Percentiles rank a stretch among this genome's conserved stretches.
Evolutionary conservation across 2,888 invertebrate species (phyloP).

Genomic region (Belgica antarctica): DNA sequence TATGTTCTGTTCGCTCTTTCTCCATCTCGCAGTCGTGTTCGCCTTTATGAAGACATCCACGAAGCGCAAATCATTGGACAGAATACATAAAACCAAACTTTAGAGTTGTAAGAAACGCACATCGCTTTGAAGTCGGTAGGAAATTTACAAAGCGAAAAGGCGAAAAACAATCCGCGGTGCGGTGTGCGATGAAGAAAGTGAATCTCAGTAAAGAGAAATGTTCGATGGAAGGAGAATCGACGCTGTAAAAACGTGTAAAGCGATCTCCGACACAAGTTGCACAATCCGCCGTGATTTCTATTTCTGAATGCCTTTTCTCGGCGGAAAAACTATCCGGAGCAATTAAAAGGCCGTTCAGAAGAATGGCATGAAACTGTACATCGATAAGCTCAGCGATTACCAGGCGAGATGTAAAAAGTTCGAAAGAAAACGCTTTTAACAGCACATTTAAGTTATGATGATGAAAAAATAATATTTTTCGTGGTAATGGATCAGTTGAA

Average conservation of each 20-base stretch:
- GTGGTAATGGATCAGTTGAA: constrained; percentile 1
- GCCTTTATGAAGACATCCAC: neutral
- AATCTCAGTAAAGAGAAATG: neutral
- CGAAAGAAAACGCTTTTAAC: neutral
- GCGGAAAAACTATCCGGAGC: neutral
- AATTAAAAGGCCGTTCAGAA: neutral
- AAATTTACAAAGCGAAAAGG: neutral
- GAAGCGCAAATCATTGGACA: constrained; percentile 10
- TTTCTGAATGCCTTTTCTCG: too few relatives aligned
- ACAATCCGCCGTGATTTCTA: constrained; percentile 3
- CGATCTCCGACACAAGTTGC: too few relatives aligned
- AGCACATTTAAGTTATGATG: constrained; percentile 2
- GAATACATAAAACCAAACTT: neutral
- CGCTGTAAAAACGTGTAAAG: too few relatives aligned
- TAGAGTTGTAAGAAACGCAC: neutral
- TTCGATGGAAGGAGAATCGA: too few relatives aligned
- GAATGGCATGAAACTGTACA: neutral
- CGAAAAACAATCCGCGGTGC: neutral
- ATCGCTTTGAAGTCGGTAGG: neutral
- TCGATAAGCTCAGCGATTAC: neutral
- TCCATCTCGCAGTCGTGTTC: neutral
- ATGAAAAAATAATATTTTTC: constrained; percentile 5
- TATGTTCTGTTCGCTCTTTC: too few relatives aligned
- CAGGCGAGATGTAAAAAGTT: neutral
- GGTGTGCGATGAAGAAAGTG: constrained; percentile 15